Evolutionary conservation across 2,797 vertebrate species (phyloP).

Genomic region (Poecilia velifera): DNA sequence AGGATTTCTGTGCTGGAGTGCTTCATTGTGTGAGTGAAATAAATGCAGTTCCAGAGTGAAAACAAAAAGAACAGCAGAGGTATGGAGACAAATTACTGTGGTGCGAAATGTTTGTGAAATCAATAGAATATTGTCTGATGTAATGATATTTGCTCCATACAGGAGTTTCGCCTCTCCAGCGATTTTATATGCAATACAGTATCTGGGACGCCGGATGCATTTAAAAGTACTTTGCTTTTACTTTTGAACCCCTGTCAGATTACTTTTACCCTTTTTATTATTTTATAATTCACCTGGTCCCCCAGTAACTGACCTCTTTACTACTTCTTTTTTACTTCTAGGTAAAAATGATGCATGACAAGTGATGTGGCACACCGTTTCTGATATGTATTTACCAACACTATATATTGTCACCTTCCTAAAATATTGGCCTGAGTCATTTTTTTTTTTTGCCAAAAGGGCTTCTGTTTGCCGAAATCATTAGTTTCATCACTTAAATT

Average conservation of each 20-base stretch:
- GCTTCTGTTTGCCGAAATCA: too few relatives aligned
- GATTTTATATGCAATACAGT: neutral
- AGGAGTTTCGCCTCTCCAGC: constrained; percentile 4
- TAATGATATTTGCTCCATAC: constrained; percentile 23
- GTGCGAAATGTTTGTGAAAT: constrained; percentile 45
- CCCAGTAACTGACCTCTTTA: neutral
- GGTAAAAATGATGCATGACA: neutral
- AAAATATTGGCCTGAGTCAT: too few relatives aligned
- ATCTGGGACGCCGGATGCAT: constrained; percentile 20
- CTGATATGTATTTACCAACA: neutral
- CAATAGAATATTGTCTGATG: constrained; percentile 48
- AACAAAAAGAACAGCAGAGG: neutral
- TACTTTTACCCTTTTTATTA: neutral
- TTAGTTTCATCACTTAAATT: too few relatives aligned
- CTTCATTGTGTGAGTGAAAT: constrained; percentile 19
- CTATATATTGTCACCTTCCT: neutral
- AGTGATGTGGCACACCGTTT: neutral
- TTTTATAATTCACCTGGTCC: constrained; percentile 1
- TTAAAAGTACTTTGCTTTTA: constrained; percentile 19
- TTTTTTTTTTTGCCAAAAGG: too few relatives aligned
- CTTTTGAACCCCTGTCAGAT: neutral
- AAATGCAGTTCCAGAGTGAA: neutral
- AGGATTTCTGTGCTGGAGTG: constrained; percentile 37
- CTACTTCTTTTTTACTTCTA: neutral
- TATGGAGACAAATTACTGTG: constrained; percentile 22